A percentile compares a stretch with the other conserved stretches of the same genome.
Conservation (phyloP, 2,113 vertebrate genomes). For the Nettapus auritus region DNA sequence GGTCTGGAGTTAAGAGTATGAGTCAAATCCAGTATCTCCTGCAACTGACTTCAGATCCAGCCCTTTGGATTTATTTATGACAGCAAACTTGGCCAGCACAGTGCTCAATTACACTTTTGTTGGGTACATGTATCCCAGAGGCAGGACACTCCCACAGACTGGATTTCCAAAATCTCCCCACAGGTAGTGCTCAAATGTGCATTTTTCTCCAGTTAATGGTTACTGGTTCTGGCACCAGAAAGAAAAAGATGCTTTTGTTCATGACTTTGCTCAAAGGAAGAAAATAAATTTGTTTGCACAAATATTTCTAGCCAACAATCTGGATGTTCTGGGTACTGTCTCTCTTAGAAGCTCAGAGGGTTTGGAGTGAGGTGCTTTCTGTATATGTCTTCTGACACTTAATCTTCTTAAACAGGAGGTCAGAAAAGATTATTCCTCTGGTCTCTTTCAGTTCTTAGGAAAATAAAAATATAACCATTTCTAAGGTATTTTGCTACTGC, state of each 20-base stretch:
- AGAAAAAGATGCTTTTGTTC: not conserved
- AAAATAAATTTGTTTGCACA: not conserved
- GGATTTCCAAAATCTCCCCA: not conserved
- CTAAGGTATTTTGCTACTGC: not conserved
- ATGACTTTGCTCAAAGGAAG: not conserved
- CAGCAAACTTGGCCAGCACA: not conserved
- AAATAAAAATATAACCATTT: not conserved
- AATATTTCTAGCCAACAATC: not conserved
- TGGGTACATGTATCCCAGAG: not conserved
- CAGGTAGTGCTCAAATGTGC: not conserved
- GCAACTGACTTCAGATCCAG: not conserved
- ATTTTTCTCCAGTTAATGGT: not conserved
- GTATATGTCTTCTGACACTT: not conserved
- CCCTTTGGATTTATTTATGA: not conserved
- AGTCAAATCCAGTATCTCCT: not conserved
- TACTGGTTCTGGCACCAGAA: not conserved
- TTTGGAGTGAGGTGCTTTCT: not conserved
- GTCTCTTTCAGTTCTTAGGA: not conserved
- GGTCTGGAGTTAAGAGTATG: not conserved
- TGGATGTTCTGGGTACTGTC: not conserved
- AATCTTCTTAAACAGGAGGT: not conserved
- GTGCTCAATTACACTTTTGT: rapidly evolving
- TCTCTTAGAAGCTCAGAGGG: not conserved
- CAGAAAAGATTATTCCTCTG: not conserved
- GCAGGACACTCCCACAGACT: not conserved